Evolutionary conservation across 2,797 vertebrate genomes (phyloP), one percentile per base, ranked within the genome.

Genomic region (Tenualosa thibaudeaui): DNA sequence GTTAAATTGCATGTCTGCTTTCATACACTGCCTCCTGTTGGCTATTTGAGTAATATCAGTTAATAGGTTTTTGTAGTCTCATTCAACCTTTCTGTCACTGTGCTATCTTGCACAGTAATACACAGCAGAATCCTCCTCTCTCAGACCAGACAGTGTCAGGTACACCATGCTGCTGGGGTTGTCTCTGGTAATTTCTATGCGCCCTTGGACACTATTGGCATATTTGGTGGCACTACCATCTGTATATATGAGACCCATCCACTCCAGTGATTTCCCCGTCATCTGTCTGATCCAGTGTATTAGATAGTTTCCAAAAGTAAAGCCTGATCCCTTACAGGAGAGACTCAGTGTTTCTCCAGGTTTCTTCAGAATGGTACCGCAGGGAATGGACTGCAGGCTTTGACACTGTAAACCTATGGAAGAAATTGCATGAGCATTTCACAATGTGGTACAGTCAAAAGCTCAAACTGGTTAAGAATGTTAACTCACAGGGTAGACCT

Each of bases 21-120:
- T 1, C 51, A 3, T 3, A 13, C 13, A 53, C 51, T 53, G 51
- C 51, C 51, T 12, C 13, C 51, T 53, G 51, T 0, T 53, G 51
- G 51, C 15, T 53, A 53, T 31, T 31, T 31, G 31, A 31, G 31
- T 31, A 31, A 31, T 31, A 0, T 31, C 31, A 31, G 31, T 31
- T 31, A 31, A 31, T 31, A 31, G 31, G 81, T 43, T 53, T 58
- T 19, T 84, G 82, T 83, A 60, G 68, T 17, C 31, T 9, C 3
- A 56, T 43, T 37, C 83, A 56, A 22, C 51, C 7, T 43, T 26
- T 68, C 40, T 17, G 3, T 54, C 37, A 81, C 82, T 81, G 84
- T 86, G 86, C 3, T 54, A 0, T 84, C 46, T 81, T 2, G 84
- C 88, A 87, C 84, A 88, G 71, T 87, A 88, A 87, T 86, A 86